phyloP scores from a whole-genome alignment of 2,888 invertebrate species.

The Lasioglossum calceatum region DNA sequence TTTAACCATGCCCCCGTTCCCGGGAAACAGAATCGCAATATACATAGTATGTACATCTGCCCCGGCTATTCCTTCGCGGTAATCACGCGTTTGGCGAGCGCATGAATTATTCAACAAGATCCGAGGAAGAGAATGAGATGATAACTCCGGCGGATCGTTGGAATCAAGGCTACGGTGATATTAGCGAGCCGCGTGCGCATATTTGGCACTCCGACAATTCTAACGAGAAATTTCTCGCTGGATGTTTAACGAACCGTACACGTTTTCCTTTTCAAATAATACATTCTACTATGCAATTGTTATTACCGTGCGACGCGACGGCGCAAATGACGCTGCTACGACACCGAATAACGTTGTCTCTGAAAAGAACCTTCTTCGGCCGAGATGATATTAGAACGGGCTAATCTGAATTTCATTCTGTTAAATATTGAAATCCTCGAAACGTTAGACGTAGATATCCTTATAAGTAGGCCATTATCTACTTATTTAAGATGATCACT shows the following conservation, averaged over 20 bases:
- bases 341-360: neutral
- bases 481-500: conserved; percentile 1
- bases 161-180: conserved; percentile 57
- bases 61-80: conserved; percentile 7
- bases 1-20: conserved; percentile 9
- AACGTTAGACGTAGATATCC: conserved; percentile 8
- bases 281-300: neutral
- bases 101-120: conserved; percentile 65
- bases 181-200: conserved; percentile 54
- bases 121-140: conserved; percentile 55
- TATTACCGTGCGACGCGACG: conserved; percentile 26
- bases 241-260: conserved; percentile 16
- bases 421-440: neutral
- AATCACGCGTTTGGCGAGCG: conserved; percentile 28
- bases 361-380: neutral
- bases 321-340: neutral
- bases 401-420: neutral
- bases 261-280: conserved; percentile 30
- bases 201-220: conserved; percentile 57
- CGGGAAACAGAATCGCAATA: conserved; percentile 25
- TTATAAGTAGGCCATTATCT: conserved; percentile 6
- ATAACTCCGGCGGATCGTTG: conserved; percentile 63
- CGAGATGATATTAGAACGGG: no score
- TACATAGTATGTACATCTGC: neutral
- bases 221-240: conserved; percentile 45